These are phyloP conservation scores for Crocallis elinguaria DNA, from an alignment of 2,888 invertebrate species.

Conservation along the genomic window DNA sequence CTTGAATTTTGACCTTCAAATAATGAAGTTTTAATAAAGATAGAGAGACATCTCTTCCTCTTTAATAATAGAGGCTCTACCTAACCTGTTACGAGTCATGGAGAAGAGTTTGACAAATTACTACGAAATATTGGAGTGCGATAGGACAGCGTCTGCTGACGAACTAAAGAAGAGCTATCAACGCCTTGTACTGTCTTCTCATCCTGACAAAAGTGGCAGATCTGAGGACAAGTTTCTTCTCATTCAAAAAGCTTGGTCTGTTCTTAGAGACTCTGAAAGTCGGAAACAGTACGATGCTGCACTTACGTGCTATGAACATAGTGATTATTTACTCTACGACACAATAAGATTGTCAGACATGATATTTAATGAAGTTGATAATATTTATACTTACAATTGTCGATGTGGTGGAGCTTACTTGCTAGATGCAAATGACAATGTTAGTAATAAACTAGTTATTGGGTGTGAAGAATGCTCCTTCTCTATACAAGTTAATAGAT, in stretches of 20 bases:
- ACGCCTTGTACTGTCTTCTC: conserved; percentile 80
- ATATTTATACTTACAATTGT: conserved; percentile 83
- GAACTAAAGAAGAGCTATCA: conserved; percentile 87
- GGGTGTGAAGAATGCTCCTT: conserved; percentile 91
- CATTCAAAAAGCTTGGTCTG: conserved; percentile 90
- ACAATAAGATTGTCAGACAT: conserved; percentile 81
- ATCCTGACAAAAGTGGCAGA: conserved; percentile 86
- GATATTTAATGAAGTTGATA: conserved; percentile 59
- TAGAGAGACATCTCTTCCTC: too few species aligned
- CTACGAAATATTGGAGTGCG: conserved; percentile 84
- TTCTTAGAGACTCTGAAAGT: conserved; percentile 84
- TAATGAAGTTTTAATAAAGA: too few species aligned
- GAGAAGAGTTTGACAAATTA: conserved; percentile 60
- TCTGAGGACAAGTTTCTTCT: conserved; percentile 57
- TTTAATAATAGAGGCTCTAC: too few species aligned
- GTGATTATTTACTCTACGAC: conserved; percentile 85
- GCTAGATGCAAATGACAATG: conserved; percentile 55
- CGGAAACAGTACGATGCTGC: conserved; percentile 88
- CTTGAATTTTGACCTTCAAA: too few species aligned
- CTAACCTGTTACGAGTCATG: too few species aligned
- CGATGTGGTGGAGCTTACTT: conserved; percentile 88
- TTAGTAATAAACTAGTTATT: conserved; percentile 67
- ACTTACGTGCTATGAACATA: conserved; percentile 84
- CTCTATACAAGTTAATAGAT: conserved; percentile 83
- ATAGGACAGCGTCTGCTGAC: conserved; percentile 78